Evolutionary conservation across 2,888 invertebrate species (phyloP), one percentile per base, ranked within the genome.

Genomic region (Pristionchus arcanus): DNA sequence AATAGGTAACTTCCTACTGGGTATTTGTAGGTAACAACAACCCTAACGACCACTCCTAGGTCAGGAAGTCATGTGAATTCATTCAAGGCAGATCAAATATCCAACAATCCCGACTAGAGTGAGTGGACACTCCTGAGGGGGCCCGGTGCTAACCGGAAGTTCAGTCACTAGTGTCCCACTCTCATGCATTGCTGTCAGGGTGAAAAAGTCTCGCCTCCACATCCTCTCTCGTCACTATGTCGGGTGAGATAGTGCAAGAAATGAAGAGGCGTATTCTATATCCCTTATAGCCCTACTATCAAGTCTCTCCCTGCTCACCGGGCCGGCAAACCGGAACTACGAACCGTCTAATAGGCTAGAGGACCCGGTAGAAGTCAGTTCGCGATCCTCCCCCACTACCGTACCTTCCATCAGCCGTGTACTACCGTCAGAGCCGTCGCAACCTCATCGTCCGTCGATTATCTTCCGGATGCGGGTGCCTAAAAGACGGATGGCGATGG

Each of bases 401-500:
- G 34, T 74, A 74, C 74, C 74, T 74, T 74, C 74, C 74, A 74
- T 74, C 37, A 74, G 74, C 74, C 37, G 19, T 7, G 31, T 25
- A 34, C 31, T 59, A 25, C 42, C 31, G 68, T 71, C 68, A 31
- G 68, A 71, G 31, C 31, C 34, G 42, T 15, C 11, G 37, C 42
- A 74, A 42, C 74, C 74, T 74, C 74, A 37, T 37, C 71, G 21
- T 74, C 25, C 74, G 74, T 74, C 74, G 74, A 74, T 74, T 74
- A 59, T 55, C 16, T 49, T 49, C 42, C 42, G 42, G 42, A 49
- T 49, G 42, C 42, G 42, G 34, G 28, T 7, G 84, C 53, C 84
- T 84, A 84, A 53, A 84, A 84, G 84, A 84, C 84, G 53, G 84
- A 84, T 53, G 53, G n/a, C 16, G 53, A 84, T 1, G 21, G 19